Evolutionary conservation across 1,140 invertebrate species (phyloP), one percentile per base, ranked within the genome.

Genomic region (Drosophila lini): DNA sequence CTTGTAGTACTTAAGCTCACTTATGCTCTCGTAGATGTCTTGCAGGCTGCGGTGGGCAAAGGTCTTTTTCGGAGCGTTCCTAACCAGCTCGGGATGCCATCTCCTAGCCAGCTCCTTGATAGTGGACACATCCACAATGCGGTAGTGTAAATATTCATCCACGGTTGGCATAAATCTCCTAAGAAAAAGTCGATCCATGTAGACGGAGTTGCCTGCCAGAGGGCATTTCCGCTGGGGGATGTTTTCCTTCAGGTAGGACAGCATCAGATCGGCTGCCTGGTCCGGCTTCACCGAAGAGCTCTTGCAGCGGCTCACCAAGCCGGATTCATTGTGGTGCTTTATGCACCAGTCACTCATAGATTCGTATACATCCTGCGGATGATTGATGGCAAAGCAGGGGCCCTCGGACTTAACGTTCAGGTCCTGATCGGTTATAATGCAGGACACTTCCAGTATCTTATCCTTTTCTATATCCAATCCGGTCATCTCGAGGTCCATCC

Each of bases 121-220:
- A 4, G 96, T 95, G 36, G 96, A 97, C 5, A 99, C 98, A 94
- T 99, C 98, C 56, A 99, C 95, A 25, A 98, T 96, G 85, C 98
- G 94, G 93, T 99, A 99, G 93, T 99, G 97, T 60, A 99, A 93
- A 92, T 98, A 97, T 11, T 95, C 85, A 84, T 96, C 90, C 15
- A 98, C 90, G 40, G 76, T 92, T 1, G 97, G 96, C 95, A 98
- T 96, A 78, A 96, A 95, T 92, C 96, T 96, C 2, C 85, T 71
- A 36, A 98, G 73, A 93, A 98, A 98, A 13, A 95, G 57, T 71
- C 96, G 93, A 92, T 99, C 98, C 93, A 96, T 95, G 81, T 97
- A 96, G 8, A 99, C 94, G 58, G 96, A 96, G 93, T 98, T 99
- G 0, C 98, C 98, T 59, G 96, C 98, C 25, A 99, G 88, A 1